Conservation (phyloP, 2,113 vertebrate genomes). For the Dermatemys mawii region DNA sequence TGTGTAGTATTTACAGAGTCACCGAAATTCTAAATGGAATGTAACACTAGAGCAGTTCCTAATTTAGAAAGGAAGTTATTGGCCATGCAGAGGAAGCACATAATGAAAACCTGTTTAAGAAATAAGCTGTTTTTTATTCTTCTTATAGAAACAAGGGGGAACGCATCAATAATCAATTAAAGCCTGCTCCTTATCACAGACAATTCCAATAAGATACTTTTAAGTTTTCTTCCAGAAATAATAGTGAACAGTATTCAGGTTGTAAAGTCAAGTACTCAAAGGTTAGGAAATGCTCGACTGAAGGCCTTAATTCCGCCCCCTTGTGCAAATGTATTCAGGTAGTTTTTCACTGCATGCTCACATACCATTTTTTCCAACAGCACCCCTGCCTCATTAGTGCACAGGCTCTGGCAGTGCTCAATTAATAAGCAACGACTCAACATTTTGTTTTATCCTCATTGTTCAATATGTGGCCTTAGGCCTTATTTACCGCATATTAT, state of each 20-base stretch:
- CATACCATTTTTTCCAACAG: background rate
- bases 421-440: background rate
- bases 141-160: background rate
- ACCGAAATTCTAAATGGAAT: background rate
- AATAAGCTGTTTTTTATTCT: background rate
- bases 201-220: background rate
- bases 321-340: background rate
- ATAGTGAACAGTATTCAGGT: background rate
- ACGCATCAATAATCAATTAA: constrained; percentile 1
- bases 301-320: background rate
- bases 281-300: background rate
- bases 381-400: background rate
- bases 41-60: background rate
- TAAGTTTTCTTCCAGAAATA: background rate
- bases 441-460: background rate
- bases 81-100: background rate
- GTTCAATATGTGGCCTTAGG: background rate
- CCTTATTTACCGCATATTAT: background rate
- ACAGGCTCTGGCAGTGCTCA: background rate
- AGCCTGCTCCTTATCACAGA: background rate
- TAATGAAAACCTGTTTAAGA: background rate
- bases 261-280: background rate
- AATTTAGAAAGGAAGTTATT: background rate
- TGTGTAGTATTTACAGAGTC: background rate
- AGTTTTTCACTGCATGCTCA: background rate